A percentile compares a stretch with the other conserved stretches of the same genome.
Evolutionary conservation across 2,113 vertebrate genomes (phyloP).

Genomic region (Phalacrocorax pelagicus): DNA sequence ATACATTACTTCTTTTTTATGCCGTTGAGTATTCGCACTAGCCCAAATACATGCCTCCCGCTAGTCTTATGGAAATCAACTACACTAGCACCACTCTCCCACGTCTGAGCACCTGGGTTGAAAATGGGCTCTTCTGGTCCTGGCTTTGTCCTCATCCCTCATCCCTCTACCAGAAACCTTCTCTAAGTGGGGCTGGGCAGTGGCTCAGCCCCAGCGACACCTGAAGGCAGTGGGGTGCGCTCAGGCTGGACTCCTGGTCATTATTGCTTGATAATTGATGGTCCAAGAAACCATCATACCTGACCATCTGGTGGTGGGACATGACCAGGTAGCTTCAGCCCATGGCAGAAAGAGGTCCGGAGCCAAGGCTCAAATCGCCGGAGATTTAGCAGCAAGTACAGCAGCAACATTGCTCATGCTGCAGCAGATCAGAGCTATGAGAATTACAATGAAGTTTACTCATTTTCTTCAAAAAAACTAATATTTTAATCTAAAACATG

Average conservation of each 20-base stretch:
- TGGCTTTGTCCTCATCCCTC: neutral
- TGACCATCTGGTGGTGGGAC: neutral
- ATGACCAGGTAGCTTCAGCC: neutral
- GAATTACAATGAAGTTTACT: neutral
- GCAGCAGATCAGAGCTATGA: neutral
- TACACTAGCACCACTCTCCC: neutral
- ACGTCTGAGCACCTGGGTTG: accelerated
- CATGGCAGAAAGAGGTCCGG: neutral
- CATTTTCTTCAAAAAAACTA: neutral
- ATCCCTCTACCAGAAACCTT: neutral
- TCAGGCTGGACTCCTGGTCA: neutral
- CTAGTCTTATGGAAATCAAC: neutral
- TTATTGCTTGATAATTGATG: too few relatives aligned
- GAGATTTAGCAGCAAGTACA: neutral
- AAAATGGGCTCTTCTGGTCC: neutral
- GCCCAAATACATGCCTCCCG: neutral
- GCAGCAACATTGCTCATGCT: neutral
- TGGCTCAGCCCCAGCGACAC: neutral
- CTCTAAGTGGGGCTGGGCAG: neutral
- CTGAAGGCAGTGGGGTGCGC: neutral
- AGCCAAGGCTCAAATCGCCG: neutral
- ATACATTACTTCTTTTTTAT: neutral
- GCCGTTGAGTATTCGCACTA: neutral
- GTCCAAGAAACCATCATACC: too few relatives aligned
- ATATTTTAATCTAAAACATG: neutral